A percentile compares a stretch with the other conserved stretches of the same genome.
Conservation (phyloP, 2,888 invertebrate genomes). For the Argyresthia goedartella region DNA sequence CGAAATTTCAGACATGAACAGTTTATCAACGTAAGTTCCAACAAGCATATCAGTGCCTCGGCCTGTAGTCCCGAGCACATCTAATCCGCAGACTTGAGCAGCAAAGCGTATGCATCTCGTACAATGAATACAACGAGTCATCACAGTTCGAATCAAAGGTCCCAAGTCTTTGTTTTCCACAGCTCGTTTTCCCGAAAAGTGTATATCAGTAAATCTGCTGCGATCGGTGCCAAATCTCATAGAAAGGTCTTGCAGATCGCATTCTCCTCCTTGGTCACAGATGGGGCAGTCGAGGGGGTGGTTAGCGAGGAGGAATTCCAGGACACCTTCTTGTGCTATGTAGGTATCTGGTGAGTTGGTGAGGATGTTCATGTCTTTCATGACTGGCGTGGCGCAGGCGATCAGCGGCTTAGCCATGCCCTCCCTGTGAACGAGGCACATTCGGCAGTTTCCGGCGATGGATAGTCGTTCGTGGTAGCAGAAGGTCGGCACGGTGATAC, state of each 20-base stretch:
- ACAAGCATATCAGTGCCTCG: constrained; percentile 97
- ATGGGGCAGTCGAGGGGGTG: constrained; percentile 99
- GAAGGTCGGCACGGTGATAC: constrained; percentile 83
- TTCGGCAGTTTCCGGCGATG: constrained; percentile 98
- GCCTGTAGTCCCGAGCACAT: constrained; percentile 93
- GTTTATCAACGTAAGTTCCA: constrained; percentile 98
- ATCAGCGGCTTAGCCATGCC: constrained; percentile 96
- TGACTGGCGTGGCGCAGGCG: constrained; percentile 98
- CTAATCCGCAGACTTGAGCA: constrained; percentile 96
- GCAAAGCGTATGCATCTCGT: constrained; percentile 98
- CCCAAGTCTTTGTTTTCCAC: constrained; percentile 98
- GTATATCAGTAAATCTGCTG: constrained; percentile 91
- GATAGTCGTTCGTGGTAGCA: constrained; percentile 98
- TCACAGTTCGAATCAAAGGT: constrained; percentile 95
- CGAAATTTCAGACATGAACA: constrained; percentile 96
- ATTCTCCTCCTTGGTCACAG: constrained; percentile 97
- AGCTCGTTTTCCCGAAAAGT: constrained; percentile 91
- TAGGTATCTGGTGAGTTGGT: constrained; percentile 91
- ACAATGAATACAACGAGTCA: constrained; percentile 99
- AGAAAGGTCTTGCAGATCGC: constrained; percentile 95
- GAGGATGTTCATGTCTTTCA: constrained; percentile 96
- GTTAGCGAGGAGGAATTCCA: constrained; percentile 97
- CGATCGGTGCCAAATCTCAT: constrained; percentile 97
- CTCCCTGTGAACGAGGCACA: constrained; percentile 98
- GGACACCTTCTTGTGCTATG: constrained; percentile 80